phyloP scores from a whole-genome alignment of 2,797 vertebrate species.

The Sebastes kiyomatsui region DNA sequence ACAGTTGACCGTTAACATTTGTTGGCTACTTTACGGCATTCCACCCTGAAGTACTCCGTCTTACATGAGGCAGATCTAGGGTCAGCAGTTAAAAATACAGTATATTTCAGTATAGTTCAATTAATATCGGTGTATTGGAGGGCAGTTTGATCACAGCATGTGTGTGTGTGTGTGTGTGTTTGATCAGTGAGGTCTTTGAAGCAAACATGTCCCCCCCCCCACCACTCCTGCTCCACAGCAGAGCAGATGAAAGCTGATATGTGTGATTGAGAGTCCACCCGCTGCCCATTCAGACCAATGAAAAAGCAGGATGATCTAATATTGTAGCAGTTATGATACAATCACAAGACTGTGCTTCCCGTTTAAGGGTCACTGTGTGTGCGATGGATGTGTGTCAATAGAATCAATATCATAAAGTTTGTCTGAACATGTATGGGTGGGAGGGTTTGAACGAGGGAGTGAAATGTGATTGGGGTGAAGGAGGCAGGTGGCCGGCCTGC shows the following conservation, averaged over 20 bases:
- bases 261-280: constrained; percentile 57
- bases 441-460: constrained; percentile 15
- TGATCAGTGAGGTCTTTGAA: constrained; percentile 79
- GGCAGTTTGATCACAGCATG: constrained; percentile 19
- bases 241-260: constrained; percentile 68
- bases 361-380: not conserved
- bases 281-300: constrained; percentile 41
- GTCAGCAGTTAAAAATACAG: not conserved
- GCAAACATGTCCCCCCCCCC: constrained; percentile 38
- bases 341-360: constrained; percentile 40
- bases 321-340: constrained; percentile 53
- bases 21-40: not conserved
- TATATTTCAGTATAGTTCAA: not conserved
- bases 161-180: constrained; percentile 33
- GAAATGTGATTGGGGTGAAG: constrained; percentile 49
- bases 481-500: constrained; percentile 67
- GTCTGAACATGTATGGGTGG: not conserved
- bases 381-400: not conserved
- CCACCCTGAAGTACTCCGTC: not conserved
- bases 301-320: constrained; percentile 54
- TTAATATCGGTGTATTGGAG: not conserved
- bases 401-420: not conserved
- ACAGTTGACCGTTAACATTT: not conserved
- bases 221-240: not conserved
- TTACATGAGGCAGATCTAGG: not conserved